phyloP scores from a whole-genome alignment of 2,797 vertebrate species.

The Intellagama lesueurii region DNA sequence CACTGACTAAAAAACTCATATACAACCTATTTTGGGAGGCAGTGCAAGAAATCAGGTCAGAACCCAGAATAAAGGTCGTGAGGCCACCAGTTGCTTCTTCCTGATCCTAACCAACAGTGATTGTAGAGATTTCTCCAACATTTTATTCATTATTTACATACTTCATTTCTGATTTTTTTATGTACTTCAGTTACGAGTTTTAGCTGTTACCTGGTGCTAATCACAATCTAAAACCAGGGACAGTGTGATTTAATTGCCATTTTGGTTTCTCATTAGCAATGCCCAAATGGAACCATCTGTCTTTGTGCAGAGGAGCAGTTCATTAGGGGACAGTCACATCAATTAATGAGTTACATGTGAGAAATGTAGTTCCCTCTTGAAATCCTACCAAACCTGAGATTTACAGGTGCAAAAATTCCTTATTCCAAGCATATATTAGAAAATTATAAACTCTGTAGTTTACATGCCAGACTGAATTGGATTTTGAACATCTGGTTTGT shows the following conservation, averaged over 20 bases:
- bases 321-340: conserved; percentile 53
- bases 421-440: not conserved
- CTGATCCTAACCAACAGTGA: no score
- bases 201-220: conserved; percentile 15
- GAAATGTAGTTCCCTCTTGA: conserved; percentile 23
- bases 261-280: conserved; percentile 51
- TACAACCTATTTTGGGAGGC: not conserved
- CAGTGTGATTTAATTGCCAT: conserved; percentile 18
- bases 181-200: fast-evolving
- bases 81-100: no score
- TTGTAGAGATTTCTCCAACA: not conserved
- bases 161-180: not conserved
- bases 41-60: not conserved
- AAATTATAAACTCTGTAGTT: conserved; percentile 3
- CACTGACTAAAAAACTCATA: not conserved
- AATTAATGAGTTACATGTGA: conserved; percentile 51
- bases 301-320: conserved; percentile 30
- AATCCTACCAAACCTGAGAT: not conserved
- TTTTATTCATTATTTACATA: not conserved
- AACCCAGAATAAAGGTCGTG: not conserved
- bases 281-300: conserved; percentile 53
- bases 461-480: conserved; percentile 25
- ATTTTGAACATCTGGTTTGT: conserved; percentile 27
- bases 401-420: conserved; percentile 35
- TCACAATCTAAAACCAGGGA: conserved; percentile 27